These are phyloP conservation scores for Scaptomyza graminum DNA, from an alignment of 1,140 invertebrate species.

Conservation along the genomic window DNA sequence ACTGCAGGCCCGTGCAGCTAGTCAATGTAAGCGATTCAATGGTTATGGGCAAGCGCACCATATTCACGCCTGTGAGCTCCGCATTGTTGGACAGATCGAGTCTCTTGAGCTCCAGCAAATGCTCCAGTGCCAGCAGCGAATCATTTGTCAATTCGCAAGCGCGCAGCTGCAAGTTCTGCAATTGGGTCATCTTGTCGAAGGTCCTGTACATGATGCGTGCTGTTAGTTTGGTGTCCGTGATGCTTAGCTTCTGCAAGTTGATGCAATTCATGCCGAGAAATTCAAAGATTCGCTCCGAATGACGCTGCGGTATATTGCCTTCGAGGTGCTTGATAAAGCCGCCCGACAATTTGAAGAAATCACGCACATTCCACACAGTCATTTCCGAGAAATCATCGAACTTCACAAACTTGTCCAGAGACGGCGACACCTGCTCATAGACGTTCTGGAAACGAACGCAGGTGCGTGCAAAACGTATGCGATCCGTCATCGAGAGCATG, in stretches of 20 bases:
- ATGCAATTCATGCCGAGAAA: conserved; percentile 39
- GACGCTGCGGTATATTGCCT: conserved; percentile 29
- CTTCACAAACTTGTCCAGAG: conserved; percentile 29
- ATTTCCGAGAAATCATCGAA: conserved; percentile 20
- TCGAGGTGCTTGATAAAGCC: conserved; percentile 18
- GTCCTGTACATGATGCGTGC: conserved; percentile 28
- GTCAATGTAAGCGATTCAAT: conserved; percentile 36
- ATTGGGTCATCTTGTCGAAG: conserved; percentile 16
- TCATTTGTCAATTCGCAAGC: conserved; percentile 18
- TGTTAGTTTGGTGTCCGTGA: conserved; percentile 14
- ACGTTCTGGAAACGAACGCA: conserved; percentile 50
- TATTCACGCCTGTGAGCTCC: conserved; percentile 14
- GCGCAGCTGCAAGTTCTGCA: conserved; percentile 21
- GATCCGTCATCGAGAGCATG: conserved; percentile 25
- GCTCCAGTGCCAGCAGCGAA: conserved; percentile 4
- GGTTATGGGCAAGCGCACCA: conserved; percentile 17
- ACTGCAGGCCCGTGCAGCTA: conserved; percentile 1
- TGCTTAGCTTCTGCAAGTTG: conserved; percentile 38
- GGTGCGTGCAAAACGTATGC: conserved; percentile 53
- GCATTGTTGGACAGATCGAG: conserved; percentile 38
- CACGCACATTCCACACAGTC: conserved; percentile 63
- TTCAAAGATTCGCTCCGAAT: conserved; percentile 38
- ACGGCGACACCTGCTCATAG: conserved; percentile 28
- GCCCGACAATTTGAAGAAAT: conserved; percentile 62
- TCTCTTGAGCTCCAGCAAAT: conserved; percentile 32